Conservation (phyloP, 2,113 vertebrate species). For the Lepus europaeus region DNA sequence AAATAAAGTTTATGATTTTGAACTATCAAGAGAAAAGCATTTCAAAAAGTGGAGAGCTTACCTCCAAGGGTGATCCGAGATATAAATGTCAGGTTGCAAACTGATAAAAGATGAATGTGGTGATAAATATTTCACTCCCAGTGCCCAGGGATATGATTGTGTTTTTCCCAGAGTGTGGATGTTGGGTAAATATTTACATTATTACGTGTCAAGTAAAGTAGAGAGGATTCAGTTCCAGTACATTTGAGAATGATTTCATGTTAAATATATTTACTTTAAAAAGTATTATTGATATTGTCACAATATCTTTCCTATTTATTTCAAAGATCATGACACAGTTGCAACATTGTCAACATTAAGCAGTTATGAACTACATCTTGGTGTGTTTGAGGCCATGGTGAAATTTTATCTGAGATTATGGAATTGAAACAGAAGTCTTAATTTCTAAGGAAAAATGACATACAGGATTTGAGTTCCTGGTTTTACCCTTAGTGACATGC, state of each 20-base stretch:
- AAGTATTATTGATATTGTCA: neutral
- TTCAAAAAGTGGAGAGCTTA: neutral
- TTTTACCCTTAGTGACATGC: neutral
- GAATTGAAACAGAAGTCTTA: neutral
- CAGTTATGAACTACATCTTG: neutral
- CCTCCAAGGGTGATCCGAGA: neutral
- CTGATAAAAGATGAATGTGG: conserved; percentile 53
- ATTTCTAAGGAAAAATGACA: neutral
- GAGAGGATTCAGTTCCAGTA: neutral
- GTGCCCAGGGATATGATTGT: neutral
- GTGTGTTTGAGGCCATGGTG: neutral
- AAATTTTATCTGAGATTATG: neutral
- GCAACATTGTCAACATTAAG: neutral
- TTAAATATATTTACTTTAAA: neutral
- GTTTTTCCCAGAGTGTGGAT: neutral
- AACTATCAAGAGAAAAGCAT: neutral
- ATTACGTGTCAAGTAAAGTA: neutral
- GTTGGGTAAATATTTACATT: conserved; percentile 42
- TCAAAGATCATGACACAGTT: neutral
- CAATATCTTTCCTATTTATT: conserved; percentile 5
- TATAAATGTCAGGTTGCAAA: conserved; percentile 50
- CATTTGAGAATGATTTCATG: neutral
- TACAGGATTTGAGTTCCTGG: neutral
- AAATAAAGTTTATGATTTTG: conserved; percentile 59
- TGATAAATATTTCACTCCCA: conserved; percentile 55